Percentiles rank a stretch among this genome's conserved stretches.
phyloP scores from a whole-genome alignment of 2,113 vertebrate species.

The Sinocyclocheilus anshuiensis region DNA sequence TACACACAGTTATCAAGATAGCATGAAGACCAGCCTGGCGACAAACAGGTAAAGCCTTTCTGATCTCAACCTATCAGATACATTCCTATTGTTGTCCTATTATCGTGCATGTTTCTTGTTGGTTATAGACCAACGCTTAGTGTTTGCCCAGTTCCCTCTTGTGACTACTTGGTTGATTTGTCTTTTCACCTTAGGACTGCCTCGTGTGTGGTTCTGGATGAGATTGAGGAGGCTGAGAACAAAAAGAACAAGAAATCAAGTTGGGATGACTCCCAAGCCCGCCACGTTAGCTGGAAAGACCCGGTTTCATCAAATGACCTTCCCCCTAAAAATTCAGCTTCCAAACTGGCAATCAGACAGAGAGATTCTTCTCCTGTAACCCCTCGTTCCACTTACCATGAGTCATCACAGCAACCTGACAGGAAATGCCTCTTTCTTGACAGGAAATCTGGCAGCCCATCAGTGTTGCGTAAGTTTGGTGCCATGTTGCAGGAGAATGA shows the following conservation, averaged over 20 bases:
- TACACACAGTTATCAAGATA: constrained; percentile 80
- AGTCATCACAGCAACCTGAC: constrained; percentile 64
- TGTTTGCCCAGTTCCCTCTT: neutral
- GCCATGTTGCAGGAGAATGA: constrained; percentile 74
- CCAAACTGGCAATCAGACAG: constrained; percentile 71
- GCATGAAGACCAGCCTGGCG: constrained; percentile 75
- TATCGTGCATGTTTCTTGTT: neutral
- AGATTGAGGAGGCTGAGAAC: constrained; percentile 72
- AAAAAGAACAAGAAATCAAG: constrained; percentile 69
- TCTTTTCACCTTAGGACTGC: constrained; percentile 54
- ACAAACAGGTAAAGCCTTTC: constrained; percentile 74
- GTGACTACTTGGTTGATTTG: neutral
- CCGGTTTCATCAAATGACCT: constrained; percentile 55
- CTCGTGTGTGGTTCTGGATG: constrained; percentile 62
- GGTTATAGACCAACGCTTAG: neutral
- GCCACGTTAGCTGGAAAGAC: constrained; percentile 56
- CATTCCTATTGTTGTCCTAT: neutral
- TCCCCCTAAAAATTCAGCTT: constrained; percentile 64
- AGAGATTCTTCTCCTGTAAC: constrained; percentile 72
- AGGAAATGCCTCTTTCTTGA: constrained; percentile 68
- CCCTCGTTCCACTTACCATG: constrained; percentile 77
- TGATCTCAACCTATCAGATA: neutral
- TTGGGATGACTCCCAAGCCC: constrained; percentile 21
- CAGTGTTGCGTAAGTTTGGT: constrained; percentile 73
- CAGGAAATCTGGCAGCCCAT: constrained; percentile 69